phyloP scores from a whole-genome alignment of 2,113 vertebrate species.

The Odocoileus hemionus region DNA sequence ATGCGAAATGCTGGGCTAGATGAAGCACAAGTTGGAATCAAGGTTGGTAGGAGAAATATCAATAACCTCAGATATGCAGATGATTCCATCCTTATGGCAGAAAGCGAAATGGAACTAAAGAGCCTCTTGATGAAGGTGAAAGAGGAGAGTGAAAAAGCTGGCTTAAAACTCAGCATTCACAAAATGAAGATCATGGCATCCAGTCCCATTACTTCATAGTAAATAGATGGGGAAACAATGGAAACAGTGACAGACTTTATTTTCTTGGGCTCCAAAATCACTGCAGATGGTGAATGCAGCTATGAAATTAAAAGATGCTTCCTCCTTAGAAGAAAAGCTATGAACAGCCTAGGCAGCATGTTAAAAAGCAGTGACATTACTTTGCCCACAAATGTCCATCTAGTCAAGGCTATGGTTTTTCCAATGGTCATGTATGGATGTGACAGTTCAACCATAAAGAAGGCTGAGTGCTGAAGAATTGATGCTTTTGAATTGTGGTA shows the following conservation, averaged over 20 bases:
- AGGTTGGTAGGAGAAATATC: not conserved
- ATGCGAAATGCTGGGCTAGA: accelerated
- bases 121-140: not conserved
- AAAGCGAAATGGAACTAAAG: not conserved
- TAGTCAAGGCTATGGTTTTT: not conserved
- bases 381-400: not conserved
- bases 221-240: not conserved
- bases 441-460: not conserved
- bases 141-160: not conserved
- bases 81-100: not conserved
- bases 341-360: not conserved
- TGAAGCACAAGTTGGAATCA: not conserved
- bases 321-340: not conserved
- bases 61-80: not conserved
- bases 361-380: not conserved
- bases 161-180: not conserved
- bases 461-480: not conserved
- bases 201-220: not conserved
- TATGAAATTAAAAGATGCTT: not conserved
- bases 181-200: not conserved
- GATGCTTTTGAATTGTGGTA: not conserved
- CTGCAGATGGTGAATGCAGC: not conserved
- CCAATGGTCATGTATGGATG: not conserved
- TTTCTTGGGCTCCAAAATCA: not conserved
- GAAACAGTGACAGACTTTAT: not conserved